Evolutionary conservation across 1,140 invertebrate species (phyloP), one percentile per base, ranked within the genome.

Genomic region (Ruditapes philippinarum): DNA sequence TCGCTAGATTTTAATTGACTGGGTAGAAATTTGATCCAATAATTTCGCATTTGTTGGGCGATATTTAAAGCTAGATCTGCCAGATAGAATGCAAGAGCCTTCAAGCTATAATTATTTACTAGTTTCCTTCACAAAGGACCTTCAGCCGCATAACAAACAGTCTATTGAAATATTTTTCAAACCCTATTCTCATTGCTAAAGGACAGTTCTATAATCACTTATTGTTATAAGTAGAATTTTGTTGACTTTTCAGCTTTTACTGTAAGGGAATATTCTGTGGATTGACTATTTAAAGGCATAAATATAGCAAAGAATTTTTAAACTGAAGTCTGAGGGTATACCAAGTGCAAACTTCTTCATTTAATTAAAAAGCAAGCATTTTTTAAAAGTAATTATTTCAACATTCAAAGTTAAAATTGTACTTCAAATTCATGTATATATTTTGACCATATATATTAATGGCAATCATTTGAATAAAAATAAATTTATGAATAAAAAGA

Each of bases 51-150:
- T 84, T 84, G 62, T 73, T 70, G 54, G 40, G 65, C 28, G 65
- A 84, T 84, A 84, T 51, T 33, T 84, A 73, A 33, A 70, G 82
- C 51, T 84, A 70, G 45, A 84, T 57, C 42, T 70, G 45, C 65
- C 62, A 70, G 82, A 84, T 84, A 84, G 74, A 74, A 84, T 70
- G 62, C 82, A 73, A 84, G 74, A 78, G 22, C 82, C 82, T 73
- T 84, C 82, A 73, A 57, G 82, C 82, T 74, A 84, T 49, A 84
- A 68, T 84, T 84, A 84, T 84, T 84, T 84, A 84, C 62, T 70
- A 28, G 74, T 25, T 70, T 11, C 17, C 19, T 54, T 51, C 45
- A 83, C 81, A 83, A 83, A 83, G 45, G 36, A 38, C 62, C 40
- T 68, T 70, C 60, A 65, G 68, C 73, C 25, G 31, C 51, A 45